Percentiles rank a stretch among this genome's conserved stretches.
Conservation (phyloP, 92 coral and sea anemone species). For the Heliopora coerulea region DNA sequence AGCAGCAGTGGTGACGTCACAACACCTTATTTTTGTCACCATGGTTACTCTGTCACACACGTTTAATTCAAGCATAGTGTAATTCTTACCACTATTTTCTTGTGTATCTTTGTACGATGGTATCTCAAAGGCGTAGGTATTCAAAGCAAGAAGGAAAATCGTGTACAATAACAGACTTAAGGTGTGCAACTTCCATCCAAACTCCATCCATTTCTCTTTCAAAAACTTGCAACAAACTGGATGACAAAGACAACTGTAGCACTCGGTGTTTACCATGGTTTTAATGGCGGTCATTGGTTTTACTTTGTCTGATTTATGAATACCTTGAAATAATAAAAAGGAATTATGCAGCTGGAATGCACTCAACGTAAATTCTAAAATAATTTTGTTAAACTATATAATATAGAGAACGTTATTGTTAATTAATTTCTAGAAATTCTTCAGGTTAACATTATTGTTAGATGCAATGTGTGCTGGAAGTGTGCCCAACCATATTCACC, state of each 20-base stretch:
- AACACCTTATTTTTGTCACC: too few species aligned
- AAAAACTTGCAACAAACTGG: constrained; percentile 39
- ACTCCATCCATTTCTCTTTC: constrained; percentile 39
- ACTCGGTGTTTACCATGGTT: constrained; percentile 20
- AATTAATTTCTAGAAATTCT: too few species aligned
- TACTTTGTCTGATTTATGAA: neutral
- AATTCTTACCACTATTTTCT: constrained; percentile 24
- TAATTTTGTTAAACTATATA: too few species aligned
- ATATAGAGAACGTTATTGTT: too few species aligned
- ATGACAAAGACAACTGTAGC: constrained; percentile 36
- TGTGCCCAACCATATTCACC: too few species aligned
- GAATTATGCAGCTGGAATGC: too few species aligned
- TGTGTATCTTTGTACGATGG: constrained; percentile 16
- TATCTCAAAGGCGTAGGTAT: constrained; percentile 23
- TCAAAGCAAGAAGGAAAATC: constrained; percentile 22
- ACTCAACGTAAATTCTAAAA: too few species aligned
- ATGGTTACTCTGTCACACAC: too few species aligned
- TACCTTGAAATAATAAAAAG: neutral
- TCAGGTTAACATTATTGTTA: too few species aligned
- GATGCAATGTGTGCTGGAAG: too few species aligned
- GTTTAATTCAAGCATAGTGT: too few species aligned
- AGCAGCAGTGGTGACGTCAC: too few species aligned
- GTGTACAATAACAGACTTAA: constrained; percentile 7
- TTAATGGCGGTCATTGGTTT: constrained; percentile 39
- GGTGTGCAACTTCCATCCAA: constrained; percentile 20